Conservation (phyloP, 2,888 invertebrate genomes). For the Cabera pusaria region DNA sequence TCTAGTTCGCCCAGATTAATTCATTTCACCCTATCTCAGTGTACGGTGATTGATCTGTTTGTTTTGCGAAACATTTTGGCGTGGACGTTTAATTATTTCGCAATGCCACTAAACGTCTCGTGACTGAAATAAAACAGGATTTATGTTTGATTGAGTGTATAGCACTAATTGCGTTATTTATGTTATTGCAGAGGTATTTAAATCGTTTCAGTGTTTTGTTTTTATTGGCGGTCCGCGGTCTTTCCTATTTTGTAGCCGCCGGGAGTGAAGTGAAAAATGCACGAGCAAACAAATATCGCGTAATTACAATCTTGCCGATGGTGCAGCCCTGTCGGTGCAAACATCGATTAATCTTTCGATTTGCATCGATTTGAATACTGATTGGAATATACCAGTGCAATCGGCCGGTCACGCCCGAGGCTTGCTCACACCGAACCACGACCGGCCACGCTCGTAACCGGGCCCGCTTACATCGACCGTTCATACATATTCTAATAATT, state of each 20-base stretch:
- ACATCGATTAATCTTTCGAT: conserved; percentile 72
- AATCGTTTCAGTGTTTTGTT: conserved; percentile 11
- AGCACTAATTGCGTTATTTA: conserved; percentile 22
- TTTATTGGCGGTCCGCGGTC: conserved; percentile 6
- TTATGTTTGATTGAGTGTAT: conserved; percentile 29
- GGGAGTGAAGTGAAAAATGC: conserved; percentile 21
- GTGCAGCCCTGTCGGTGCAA: conserved; percentile 50
- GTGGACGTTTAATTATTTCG: conserved; percentile 34
- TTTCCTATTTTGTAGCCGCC: conserved; percentile 10
- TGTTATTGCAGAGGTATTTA: conserved; percentile 16
- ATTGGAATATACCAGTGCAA: conserved; percentile 63
- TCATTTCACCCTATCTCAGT: conserved; percentile 48
- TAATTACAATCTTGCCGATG: conserved; percentile 48
- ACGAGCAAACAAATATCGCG: conserved; percentile 42
- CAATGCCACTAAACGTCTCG: conserved; percentile 31
- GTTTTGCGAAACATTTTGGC: conserved; percentile 37
- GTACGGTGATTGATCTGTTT: conserved; percentile 49
- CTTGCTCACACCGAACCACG: conserved; percentile 45
- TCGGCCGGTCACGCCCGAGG: conserved; percentile 49
- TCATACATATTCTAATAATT: conserved; percentile 17
- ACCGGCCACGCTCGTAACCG: neutral
- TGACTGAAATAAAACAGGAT: conserved; percentile 30
- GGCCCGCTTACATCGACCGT: conserved; percentile 8
- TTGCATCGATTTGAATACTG: conserved; percentile 75
- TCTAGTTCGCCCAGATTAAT: conserved; percentile 50